Evolutionary conservation across 2,797 vertebrate genomes (phyloP), one percentile per base, ranked within the genome.

Genomic region (Okamejei kenojei): DNA sequence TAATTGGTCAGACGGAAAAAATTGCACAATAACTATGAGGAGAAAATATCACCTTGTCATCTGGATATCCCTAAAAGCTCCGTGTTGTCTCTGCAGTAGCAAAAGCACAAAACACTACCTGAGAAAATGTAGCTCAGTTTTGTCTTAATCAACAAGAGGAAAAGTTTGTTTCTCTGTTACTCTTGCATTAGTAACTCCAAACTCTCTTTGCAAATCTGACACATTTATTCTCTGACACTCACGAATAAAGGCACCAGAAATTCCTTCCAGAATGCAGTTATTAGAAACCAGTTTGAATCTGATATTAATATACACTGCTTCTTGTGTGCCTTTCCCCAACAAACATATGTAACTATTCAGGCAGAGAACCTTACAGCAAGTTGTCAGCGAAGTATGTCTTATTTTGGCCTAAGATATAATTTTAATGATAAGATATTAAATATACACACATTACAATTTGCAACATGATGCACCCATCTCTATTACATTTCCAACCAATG

Each of bases 351-450:
- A 74, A 74, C 71, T 74, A 74, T 74, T 23, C 71, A 74, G 19
- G 71, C 71, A 74, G 71, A 23, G 71, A 21, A 68, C n/a, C n/a
- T 54, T 35, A 1, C 29, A 88, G n/a, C 65, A n/a, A 32, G n/a
- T 35, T 32, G 15, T 68, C 65, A 88, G 35, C 84, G 35, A 63
- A 88, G 68, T 68, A 35, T 88, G 84, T 88, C 63, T 68, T 17
- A 88, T 88, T 68, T 88, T 88, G 84, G 84, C 29, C 61, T 38
- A 17, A 88, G n/a, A 68, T 35, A 35, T 65, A 35, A 23, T 68
- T 88, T 88, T 68, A 88, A 68, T 88, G 61, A 21, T 68, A 88
- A 88, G n/a, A 68, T 17, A 88, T 88, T n/a, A 88, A 88, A 88
- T 88, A 32, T 88, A 88, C 65, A 88, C 65, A 68, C 35, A 21